Evolutionary conservation across 2,797 vertebrate species (phyloP).

Genomic region (Bufotes viridis): DNA sequence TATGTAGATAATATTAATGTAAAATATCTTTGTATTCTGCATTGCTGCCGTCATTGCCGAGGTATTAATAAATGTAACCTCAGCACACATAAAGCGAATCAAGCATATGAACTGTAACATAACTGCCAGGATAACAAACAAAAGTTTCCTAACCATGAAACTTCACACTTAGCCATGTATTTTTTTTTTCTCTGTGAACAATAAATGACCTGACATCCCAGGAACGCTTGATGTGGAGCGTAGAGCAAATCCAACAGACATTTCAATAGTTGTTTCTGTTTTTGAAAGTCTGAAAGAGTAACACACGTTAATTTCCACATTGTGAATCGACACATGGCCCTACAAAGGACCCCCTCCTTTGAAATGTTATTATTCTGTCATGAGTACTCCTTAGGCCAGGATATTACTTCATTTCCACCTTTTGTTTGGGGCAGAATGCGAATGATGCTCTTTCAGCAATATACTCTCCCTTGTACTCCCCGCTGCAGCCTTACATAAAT

Average conservation of each 20-base stretch:
- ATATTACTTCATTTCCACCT: conserved; percentile 99
- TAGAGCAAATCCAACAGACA: conserved; percentile 71
- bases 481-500: conserved; percentile 95
- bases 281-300: conserved; percentile 84
- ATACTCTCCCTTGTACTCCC: conserved; percentile 91
- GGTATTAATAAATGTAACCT: not conserved
- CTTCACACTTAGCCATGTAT: not conserved
- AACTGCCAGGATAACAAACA: not conserved
- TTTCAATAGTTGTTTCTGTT: conserved; percentile 65
- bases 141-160: not conserved
- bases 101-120: not conserved
- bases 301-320: conserved; percentile 89
- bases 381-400: conserved; percentile 90
- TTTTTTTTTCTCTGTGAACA: conserved; percentile 64
- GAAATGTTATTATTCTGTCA: conserved; percentile 95
- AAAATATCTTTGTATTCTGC: not conserved
- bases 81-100: not conserved
- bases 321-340: conserved; percentile 74
- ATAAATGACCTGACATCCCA: conserved; percentile 69
- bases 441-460: conserved; percentile 99
- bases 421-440: conserved; percentile 95
- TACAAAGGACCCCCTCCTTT: conserved; percentile 75
- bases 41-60: not conserved
- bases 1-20: not conserved
- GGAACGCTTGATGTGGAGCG: conserved; percentile 71